Conservation (phyloP, 30 jellyfish, hydroid and myxozoan species). For the Aurelia aurita complex sp. Pacific region DNA sequence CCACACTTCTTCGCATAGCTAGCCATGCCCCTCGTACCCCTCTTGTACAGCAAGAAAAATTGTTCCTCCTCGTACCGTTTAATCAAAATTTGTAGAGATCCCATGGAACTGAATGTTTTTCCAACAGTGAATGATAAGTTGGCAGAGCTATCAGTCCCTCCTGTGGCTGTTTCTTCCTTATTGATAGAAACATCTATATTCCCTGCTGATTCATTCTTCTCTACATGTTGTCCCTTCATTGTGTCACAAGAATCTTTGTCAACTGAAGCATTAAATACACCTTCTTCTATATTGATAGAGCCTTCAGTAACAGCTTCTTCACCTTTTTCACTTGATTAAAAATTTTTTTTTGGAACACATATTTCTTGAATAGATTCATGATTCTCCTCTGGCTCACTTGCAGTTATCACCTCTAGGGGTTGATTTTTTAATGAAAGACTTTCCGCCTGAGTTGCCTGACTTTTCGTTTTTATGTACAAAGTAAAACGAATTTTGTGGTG, state of each 20-base stretch:
- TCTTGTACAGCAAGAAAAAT: slow-evolving; percentile 19
- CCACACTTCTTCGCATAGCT: slow-evolving; percentile 37
- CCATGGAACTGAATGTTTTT: slow-evolving; percentile 25
- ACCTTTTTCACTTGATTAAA: neutral
- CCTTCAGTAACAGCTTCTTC: neutral
- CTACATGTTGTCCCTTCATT: neutral
- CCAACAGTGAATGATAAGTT: slow-evolving; percentile 1
- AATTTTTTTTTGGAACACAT: too few species aligned
- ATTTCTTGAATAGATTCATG: too few species aligned
- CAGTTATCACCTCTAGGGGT: too few species aligned
- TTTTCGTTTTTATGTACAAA: too few species aligned
- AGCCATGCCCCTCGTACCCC: slow-evolving; percentile 12
- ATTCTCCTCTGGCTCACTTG: too few species aligned
- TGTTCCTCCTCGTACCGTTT: slow-evolving; percentile 17
- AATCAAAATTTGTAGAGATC: slow-evolving; percentile 3
- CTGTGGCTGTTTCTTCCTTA: slow-evolving; percentile 1
- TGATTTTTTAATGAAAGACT: too few species aligned
- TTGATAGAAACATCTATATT: neutral
- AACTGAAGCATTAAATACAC: neutral
- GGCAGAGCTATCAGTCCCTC: slow-evolving; percentile 1
- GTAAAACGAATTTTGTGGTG: too few species aligned
- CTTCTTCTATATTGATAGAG: neutral
- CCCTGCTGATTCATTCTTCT: slow-evolving; percentile 5
- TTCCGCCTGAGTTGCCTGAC: too few species aligned
- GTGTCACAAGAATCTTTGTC: slow-evolving; percentile 1